These are phyloP conservation scores for Leptinotarsa texana DNA, from an alignment of 1,140 invertebrate species.

Conservation along the genomic window DNA sequence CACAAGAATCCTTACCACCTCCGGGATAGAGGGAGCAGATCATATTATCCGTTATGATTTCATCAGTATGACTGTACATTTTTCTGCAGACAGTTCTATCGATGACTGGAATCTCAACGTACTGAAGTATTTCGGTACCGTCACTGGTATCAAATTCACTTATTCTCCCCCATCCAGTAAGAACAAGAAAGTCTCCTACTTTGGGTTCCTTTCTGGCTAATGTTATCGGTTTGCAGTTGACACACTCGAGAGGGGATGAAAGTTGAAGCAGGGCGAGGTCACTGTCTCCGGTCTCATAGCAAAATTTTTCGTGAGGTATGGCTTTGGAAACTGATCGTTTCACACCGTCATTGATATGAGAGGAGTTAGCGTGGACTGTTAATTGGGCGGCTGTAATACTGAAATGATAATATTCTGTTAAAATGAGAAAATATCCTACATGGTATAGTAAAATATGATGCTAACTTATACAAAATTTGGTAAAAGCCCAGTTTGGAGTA, in stretches of 20 bases:
- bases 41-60: not conserved
- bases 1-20: slow-evolving; percentile 14
- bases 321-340: not conserved
- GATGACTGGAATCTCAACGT: slow-evolving; percentile 10
- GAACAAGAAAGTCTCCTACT: not conserved
- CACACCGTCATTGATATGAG: not conserved
- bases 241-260: not conserved
- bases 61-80: not conserved
- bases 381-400: not conserved
- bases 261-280: slow-evolving; percentile 15
- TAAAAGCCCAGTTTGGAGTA: no score
- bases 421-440: no score
- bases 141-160: not conserved
- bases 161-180: slow-evolving; percentile 15
- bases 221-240: not conserved
- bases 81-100: not conserved
- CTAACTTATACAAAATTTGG: no score
- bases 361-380: slow-evolving; percentile 7
- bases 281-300: not conserved
- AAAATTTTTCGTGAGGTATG: not conserved
- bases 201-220: not conserved
- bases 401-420: not conserved
- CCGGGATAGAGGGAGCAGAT: not conserved
- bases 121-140: not conserved
- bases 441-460: no score